Evolutionary conservation across 37 sponge, comb jelly and placozoan species (phyloP).

Genomic region (Diacarnus erythraeanus): DNA sequence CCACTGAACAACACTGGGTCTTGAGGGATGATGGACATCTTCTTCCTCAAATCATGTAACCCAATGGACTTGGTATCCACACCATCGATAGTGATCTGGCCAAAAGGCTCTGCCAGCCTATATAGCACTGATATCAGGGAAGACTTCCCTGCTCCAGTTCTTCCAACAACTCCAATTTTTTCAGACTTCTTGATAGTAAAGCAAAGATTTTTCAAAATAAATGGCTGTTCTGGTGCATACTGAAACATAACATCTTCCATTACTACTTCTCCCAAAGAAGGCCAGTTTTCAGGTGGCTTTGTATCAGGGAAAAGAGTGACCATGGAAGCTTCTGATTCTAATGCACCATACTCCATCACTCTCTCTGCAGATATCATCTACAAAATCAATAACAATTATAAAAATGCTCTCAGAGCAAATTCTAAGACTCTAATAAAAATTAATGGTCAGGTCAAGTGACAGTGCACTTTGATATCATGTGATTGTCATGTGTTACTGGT

Average conservation of each 20-base stretch:
- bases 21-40: slow-evolving; percentile 89
- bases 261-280: slow-evolving; percentile 48
- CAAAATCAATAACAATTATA: too few relatives aligned
- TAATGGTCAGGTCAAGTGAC: too few relatives aligned
- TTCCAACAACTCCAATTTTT: slow-evolving; percentile 89
- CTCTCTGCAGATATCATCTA: slow-evolving; percentile 86
- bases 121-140: slow-evolving; percentile 83
- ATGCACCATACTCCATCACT: slow-evolving; percentile 54
- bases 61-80: slow-evolving; percentile 68
- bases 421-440: too few relatives aligned
- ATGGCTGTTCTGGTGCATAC: slow-evolving; percentile 37
- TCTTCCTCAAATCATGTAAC: slow-evolving; percentile 75
- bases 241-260: slow-evolving; percentile 45
- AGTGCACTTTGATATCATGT: too few relatives aligned
- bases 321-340: slow-evolving; percentile 56
- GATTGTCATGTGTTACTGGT: too few relatives aligned
- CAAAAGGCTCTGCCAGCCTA: slow-evolving; percentile 85
- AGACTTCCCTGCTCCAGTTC: slow-evolving; percentile 95
- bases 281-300: slow-evolving; percentile 67
- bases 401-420: too few relatives aligned
- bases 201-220: slow-evolving; percentile 58
- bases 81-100: slow-evolving; percentile 78
- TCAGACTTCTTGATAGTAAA: slow-evolving; percentile 58
- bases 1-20: slow-evolving; percentile 94
- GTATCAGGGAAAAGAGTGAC: slow-evolving; percentile 25